These are phyloP conservation scores for Amphibalanus amphitrite DNA, from an alignment of 1,140 invertebrate genomes.

Conservation along the genomic window DNA sequence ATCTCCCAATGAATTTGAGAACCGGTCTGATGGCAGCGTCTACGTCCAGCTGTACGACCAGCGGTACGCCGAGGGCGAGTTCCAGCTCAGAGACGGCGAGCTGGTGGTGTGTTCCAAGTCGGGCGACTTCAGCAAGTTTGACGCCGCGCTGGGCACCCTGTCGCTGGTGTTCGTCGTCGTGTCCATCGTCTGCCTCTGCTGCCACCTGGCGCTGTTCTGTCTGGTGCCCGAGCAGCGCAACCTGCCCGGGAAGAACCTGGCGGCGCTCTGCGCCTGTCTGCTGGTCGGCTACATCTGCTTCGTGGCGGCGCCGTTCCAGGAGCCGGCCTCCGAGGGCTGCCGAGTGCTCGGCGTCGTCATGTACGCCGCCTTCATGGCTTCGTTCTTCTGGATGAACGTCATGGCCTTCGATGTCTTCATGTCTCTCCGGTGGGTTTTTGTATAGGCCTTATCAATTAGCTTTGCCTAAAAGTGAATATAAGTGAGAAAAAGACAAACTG, in stretches of 20 bases:
- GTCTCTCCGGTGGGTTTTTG: conserved; percentile 30
- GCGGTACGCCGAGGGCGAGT: too few relatives aligned
- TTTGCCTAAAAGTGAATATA: too few relatives aligned
- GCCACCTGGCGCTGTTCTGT: conserved; percentile 30
- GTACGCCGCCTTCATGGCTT: conserved; percentile 85
- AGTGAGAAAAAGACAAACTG: too few relatives aligned
- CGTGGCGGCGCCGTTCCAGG: conserved; percentile 26
- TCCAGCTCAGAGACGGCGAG: too few relatives aligned
- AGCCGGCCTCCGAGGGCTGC: conserved; percentile 22
- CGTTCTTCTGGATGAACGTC: too few relatives aligned
- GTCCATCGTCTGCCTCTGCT: conserved; percentile 30
- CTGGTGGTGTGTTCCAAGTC: too few relatives aligned
- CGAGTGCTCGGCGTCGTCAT: conserved; percentile 49
- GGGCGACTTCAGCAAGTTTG: too few relatives aligned
- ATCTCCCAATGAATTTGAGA: too few relatives aligned
- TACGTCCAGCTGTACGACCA: too few relatives aligned
- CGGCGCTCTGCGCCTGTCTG: conserved; percentile 30
- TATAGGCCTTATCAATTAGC: too few relatives aligned
- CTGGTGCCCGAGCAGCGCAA: conserved; percentile 32
- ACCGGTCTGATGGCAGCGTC: too few relatives aligned
- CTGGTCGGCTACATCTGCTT: conserved; percentile 32
- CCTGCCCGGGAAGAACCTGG: conserved; percentile 35
- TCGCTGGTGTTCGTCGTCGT: conserved; percentile 21
- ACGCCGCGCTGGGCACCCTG: too few relatives aligned
- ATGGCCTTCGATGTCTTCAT: conserved; percentile 82